Percentiles rank a stretch among this genome's conserved stretches.
Evolutionary conservation across 2,888 invertebrate genomes (phyloP).

Genomic region (Chymomyza procnemis): DNA sequence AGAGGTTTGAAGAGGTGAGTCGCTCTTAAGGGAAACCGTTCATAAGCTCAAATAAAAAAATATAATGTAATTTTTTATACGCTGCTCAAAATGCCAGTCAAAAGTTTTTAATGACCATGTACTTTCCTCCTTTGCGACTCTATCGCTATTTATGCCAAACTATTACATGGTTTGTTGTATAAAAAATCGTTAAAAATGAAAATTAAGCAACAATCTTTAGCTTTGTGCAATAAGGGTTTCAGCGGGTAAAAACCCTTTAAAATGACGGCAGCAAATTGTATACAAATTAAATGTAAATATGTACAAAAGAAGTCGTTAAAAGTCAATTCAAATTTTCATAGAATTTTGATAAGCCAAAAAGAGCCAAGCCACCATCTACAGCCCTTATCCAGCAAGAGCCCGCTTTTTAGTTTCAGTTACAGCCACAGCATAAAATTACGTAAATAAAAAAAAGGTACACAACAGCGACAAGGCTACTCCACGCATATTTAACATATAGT

Average conservation of each 20-base stretch:
- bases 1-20: neutral
- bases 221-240: constrained; percentile 30
- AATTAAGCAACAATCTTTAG: constrained; percentile 65
- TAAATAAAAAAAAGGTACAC: constrained; percentile 54
- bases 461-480: constrained; percentile 12
- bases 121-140: constrained; percentile 12
- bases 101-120: constrained; percentile 70
- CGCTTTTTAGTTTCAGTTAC: constrained; percentile 45
- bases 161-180: neutral
- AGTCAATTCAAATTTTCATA: constrained; percentile 71
- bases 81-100: constrained; percentile 62
- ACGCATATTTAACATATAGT: neutral
- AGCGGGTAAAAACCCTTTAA: constrained; percentile 8
- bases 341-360: constrained; percentile 54
- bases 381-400: neutral
- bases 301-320: constrained; percentile 64
- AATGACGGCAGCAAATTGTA: constrained; percentile 44
- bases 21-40: constrained; percentile 7
- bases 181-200: constrained; percentile 20
- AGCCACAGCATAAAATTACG: constrained; percentile 50
- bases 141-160: neutral
- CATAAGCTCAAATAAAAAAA: constrained; percentile 63
- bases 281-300: constrained; percentile 70
- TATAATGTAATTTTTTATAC: constrained; percentile 59
- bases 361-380: neutral